A percentile compares a stretch with the other conserved stretches of the same genome.
Evolutionary conservation across 2,113 vertebrate genomes (phyloP).

Genomic region (Halcyon senegalensis): DNA sequence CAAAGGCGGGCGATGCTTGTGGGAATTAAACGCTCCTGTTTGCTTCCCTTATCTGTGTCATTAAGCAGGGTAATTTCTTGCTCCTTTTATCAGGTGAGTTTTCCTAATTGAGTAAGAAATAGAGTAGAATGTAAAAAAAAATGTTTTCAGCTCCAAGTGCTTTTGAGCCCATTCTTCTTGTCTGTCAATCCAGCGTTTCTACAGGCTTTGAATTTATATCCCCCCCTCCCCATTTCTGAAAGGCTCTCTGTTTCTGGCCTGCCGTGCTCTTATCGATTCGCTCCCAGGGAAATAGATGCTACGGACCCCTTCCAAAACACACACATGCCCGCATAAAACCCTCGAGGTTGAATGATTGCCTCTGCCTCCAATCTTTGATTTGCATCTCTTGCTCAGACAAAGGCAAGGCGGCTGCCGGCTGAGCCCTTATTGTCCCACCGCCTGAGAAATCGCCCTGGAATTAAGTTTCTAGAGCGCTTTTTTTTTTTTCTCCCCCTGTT

Average conservation of each 20-base stretch:
- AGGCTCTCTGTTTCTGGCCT: not conserved
- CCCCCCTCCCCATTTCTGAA: not conserved
- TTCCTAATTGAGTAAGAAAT: not conserved
- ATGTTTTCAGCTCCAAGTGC: not conserved
- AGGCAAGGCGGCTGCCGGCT: not conserved
- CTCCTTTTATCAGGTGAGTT: not conserved
- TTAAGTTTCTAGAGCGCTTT: not conserved
- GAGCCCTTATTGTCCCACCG: not conserved
- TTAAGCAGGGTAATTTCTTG: not conserved
- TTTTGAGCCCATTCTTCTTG: not conserved
- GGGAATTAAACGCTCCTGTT: not conserved
- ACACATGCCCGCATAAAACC: not conserved
- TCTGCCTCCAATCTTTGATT: not conserved
- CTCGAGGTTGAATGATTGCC: not conserved
- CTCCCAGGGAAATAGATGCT: not conserved
- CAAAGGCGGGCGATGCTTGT: not conserved
- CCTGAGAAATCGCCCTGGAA: not conserved
- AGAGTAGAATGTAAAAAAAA: not conserved
- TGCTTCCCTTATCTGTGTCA: not conserved
- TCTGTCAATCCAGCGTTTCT: not conserved
- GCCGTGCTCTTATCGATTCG: accelerated
- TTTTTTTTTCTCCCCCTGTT: not conserved
- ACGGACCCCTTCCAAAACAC: not conserved
- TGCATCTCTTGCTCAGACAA: not conserved
- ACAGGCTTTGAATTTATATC: not conserved